Evolutionary conservation across 2,113 vertebrate species (phyloP).

Genomic region (Pygoscelis adeliae): DNA sequence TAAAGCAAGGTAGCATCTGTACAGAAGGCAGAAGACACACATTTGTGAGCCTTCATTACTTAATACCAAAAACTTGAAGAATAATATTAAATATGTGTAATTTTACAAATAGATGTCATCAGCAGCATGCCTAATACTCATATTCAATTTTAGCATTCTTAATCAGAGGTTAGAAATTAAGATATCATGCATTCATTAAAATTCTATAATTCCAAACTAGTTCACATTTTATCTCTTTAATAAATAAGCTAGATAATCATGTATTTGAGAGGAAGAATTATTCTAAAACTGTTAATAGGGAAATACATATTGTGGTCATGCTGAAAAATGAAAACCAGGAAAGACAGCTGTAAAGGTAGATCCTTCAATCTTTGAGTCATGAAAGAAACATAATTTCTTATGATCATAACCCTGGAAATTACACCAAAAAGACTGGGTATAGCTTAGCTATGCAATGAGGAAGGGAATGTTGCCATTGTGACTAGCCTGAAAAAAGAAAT

Average conservation of each 20-base stretch:
- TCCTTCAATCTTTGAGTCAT: background rate
- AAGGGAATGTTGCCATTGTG: background rate
- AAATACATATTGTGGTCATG: background rate
- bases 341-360: background rate
- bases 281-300: background rate
- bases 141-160: background rate
- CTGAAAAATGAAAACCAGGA: background rate
- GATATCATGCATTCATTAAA: background rate
- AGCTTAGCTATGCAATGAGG: background rate
- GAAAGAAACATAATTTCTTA: background rate
- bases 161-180: background rate
- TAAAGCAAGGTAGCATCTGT: background rate
- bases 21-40: background rate
- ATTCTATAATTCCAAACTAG: background rate
- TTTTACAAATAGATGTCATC: background rate
- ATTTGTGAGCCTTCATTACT: background rate
- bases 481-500: background rate
- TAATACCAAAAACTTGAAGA: background rate
- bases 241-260: background rate
- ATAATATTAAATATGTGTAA: background rate
- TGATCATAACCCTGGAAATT: background rate
- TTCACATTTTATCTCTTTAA: rapidly evolving
- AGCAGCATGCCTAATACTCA: background rate
- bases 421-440: background rate
- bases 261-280: background rate